These are phyloP conservation scores for Atrichornis clamosus DNA, from an alignment of 2,113 vertebrate species.

Conservation along the genomic window DNA sequence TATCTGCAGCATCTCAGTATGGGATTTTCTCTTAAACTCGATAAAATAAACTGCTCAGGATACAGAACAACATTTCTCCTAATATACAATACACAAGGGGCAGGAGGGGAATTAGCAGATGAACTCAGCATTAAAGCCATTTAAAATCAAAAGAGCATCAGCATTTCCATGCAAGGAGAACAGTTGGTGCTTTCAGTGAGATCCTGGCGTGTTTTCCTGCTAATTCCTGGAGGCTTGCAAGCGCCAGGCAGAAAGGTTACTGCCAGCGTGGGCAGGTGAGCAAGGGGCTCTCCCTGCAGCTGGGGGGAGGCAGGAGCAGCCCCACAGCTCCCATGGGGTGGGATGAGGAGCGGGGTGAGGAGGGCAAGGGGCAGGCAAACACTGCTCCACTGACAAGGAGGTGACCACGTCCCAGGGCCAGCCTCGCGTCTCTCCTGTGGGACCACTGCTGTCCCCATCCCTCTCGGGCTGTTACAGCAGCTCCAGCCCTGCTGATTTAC, in stretches of 20 bases:
- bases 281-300: not conserved
- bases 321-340: not conserved
- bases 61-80: slow-evolving; percentile 64
- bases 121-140: slow-evolving; percentile 57
- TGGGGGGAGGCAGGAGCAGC: not conserved
- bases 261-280: not conserved
- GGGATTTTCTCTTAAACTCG: slow-evolving; percentile 68
- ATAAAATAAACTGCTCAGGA: slow-evolving; percentile 70
- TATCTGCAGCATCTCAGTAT: slow-evolving; percentile 70
- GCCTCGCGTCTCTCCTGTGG: fast-evolving
- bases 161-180: slow-evolving; percentile 45
- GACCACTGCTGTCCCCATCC: fast-evolving
- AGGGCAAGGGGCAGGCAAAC: not conserved
- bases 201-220: not conserved
- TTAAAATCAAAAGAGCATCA: slow-evolving; percentile 65
- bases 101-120: slow-evolving; percentile 61
- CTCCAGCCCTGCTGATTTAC: fast-evolving
- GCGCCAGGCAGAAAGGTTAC: not conserved
- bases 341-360: not conserved
- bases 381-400: not conserved
- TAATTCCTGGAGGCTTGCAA: not conserved
- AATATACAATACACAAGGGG: slow-evolving; percentile 61
- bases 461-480: not conserved
- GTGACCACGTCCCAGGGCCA: fast-evolving
- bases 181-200: slow-evolving; percentile 51